Base-by-base conservation (phyloP, 2,797 vertebrate genomes). In the Ctenochaetus hawaiiensis region DNA sequence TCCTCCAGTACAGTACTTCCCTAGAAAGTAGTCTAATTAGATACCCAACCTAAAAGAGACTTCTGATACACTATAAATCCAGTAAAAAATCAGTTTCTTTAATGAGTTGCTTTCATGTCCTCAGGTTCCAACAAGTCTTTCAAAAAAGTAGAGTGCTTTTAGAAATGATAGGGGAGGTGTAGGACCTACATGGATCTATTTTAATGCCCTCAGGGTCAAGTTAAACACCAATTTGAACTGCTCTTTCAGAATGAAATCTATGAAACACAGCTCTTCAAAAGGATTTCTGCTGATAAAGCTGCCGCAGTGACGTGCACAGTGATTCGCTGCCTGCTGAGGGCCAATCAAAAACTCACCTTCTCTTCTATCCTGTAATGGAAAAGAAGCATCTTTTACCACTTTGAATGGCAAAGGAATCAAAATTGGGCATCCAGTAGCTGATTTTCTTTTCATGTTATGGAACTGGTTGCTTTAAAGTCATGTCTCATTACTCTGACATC, bases 91-190 rank as follows among this genome's bases (percentile, higher is more conserved):
- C 68, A 37, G 56, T 66, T 71, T 77, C 69, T 87, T 78, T 91
- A 89, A 87, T 76, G 78, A 89, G 75, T 57, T 71, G 30, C 81
- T 90, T 82, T 89, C 76, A 87, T 86, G 81, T 86, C 59, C 59
- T 72, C 49, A 10, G 78, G 81, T 91, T 86, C 52, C 67, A 75
- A 45, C 45, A 63, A 75, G 81, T 71, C 77, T 72, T 89, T 83
- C 26, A 73, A 70, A 81, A 83, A 49, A 72, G 57, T 49, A 64
- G 71, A 54, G 16, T 62, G 53, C 75, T 58, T 82, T 78, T 56
- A 76, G 61, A 85, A 80, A 83, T 72, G 81, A 81, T 76, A 81
- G 57, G 37, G 49, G 69, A 82, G 66, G 70, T 81, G 45, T 72
- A 45, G 44, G 44, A 41, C 44, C 44, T 16, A 52, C 39, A 18